phyloP scores from a whole-genome alignment of 1,140 invertebrate genomes.

The Dendrolimus kikuchii region DNA sequence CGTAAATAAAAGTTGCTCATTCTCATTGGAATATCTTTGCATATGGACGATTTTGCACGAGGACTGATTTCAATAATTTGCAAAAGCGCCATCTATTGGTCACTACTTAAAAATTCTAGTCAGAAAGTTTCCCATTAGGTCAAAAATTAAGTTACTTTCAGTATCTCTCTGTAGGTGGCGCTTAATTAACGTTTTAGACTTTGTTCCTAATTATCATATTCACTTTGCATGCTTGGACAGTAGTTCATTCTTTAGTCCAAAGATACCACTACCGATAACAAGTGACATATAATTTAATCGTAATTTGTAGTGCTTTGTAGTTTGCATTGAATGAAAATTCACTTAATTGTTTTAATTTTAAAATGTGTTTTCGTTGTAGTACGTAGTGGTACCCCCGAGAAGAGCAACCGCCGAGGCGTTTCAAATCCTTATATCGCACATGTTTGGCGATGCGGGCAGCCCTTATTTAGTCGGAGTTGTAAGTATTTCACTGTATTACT shows the following conservation, averaged over 20 bases:
- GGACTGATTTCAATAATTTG: slow-evolving; percentile 54
- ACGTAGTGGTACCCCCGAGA: slow-evolving; percentile 92
- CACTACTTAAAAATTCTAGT: neutral
- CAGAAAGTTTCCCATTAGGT: neutral
- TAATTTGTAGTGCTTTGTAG: too few species aligned
- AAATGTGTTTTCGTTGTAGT: slow-evolving; percentile 74
- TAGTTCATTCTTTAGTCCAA: too few species aligned
- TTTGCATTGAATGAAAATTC: neutral
- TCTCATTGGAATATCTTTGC: slow-evolving; percentile 51
- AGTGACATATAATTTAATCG: too few species aligned
- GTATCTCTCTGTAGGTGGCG: slow-evolving; percentile 43
- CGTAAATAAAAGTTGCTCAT: slow-evolving; percentile 11
- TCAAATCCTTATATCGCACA: slow-evolving; percentile 94
- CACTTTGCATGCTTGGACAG: neutral
- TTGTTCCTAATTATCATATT: neutral
- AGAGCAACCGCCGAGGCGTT: slow-evolving; percentile 95
- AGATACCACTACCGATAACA: too few species aligned
- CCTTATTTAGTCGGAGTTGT: slow-evolving; percentile 94
- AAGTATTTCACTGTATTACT: too few species aligned
- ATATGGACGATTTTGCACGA: slow-evolving; percentile 10
- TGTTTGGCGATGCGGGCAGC: slow-evolving; percentile 94
- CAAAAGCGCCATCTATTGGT: slow-evolving; percentile 59
- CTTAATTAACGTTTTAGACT: slow-evolving; percentile 8
- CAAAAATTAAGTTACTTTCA: neutral
- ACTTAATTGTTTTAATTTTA: neutral